phyloP scores from a whole-genome alignment of 2,797 vertebrate genomes.

The Yasuhikotakia modesta region DNA sequence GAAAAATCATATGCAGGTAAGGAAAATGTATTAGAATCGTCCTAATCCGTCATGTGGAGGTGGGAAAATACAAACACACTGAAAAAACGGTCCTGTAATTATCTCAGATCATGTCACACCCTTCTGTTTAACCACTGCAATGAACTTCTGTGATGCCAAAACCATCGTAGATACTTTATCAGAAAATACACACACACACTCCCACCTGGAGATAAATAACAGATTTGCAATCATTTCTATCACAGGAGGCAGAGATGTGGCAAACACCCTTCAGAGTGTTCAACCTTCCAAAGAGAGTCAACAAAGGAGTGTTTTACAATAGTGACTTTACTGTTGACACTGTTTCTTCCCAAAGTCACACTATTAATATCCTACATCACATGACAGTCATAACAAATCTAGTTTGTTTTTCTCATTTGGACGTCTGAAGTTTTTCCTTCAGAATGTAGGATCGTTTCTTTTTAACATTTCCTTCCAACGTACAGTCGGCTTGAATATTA shows the following conservation, averaged over 20 bases:
- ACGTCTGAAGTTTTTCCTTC: not conserved
- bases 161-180: not conserved
- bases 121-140: not conserved
- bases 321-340: not conserved
- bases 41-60: not conserved
- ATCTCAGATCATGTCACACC: not conserved
- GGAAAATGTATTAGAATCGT: not conserved
- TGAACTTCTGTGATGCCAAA: not conserved
- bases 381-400: not conserved
- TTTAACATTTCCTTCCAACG: not conserved
- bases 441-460: no score
- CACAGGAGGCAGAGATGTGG: not conserved
- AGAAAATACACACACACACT: not conserved
- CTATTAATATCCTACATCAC: not conserved
- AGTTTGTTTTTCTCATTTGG: not conserved
- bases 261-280: not conserved
- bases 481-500: not conserved
- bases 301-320: constrained; percentile 20
- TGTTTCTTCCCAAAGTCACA: not conserved
- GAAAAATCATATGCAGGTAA: constrained; percentile 15
- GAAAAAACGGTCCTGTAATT: not conserved
- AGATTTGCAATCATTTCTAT: constrained; percentile 37
- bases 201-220: constrained; percentile 1
- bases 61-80: not conserved
- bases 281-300: not conserved